Evolutionary conservation across 2,113 vertebrate genomes (phyloP).

Genomic region (Chloroceryle aenea): DNA sequence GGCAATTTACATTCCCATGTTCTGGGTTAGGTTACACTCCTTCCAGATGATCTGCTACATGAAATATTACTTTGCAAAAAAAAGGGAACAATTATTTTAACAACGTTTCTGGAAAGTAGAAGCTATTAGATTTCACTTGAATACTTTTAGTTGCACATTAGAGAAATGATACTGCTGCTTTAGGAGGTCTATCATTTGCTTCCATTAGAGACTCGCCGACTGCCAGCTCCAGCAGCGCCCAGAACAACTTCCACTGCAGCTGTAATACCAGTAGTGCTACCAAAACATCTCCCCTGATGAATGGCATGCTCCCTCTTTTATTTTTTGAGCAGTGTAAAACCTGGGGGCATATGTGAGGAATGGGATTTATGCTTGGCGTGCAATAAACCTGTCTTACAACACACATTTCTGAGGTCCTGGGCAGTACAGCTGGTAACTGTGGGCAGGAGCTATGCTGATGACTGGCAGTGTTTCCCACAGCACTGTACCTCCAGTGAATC

Average conservation of each 20-base stretch:
- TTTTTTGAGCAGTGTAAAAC: background rate
- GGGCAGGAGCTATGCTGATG: background rate
- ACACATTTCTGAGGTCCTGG: background rate
- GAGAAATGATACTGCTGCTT: constrained; percentile 40
- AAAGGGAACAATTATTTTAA: constrained; percentile 69
- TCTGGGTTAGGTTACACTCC: constrained; percentile 32
- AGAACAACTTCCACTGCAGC: background rate
- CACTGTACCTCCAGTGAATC: background rate
- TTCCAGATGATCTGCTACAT: constrained; percentile 7
- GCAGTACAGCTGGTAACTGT: background rate
- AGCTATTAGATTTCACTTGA: constrained; percentile 65
- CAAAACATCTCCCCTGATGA: background rate
- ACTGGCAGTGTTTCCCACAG: background rate
- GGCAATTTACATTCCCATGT: background rate
- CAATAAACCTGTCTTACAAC: background rate
- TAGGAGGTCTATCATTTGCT: constrained; percentile 64
- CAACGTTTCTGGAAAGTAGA: constrained; percentile 50
- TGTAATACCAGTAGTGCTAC: background rate
- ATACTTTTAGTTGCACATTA: constrained; percentile 63
- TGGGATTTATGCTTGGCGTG: background rate
- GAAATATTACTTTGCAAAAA: constrained; percentile 44
- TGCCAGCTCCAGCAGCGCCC: background rate
- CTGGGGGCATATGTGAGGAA: background rate
- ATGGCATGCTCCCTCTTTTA: background rate
- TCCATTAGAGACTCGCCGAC: constrained; percentile 35